Conservation (phyloP, 2,888 invertebrate genomes). For the Microchrysa polita region DNA sequence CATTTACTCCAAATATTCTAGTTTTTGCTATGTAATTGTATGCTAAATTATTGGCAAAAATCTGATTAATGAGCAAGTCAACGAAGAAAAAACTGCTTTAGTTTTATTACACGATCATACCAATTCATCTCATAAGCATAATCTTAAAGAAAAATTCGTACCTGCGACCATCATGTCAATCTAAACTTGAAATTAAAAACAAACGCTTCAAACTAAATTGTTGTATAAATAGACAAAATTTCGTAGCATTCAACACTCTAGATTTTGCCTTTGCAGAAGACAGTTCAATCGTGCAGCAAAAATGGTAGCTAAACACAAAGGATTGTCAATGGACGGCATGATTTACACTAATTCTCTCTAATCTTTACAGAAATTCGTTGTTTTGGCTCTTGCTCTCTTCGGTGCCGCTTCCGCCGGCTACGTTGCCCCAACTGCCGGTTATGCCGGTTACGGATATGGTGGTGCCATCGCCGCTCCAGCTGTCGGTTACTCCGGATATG, state of each 20-base stretch:
- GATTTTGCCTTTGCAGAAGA: constrained; percentile 27
- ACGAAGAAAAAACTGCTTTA: too few relatives aligned
- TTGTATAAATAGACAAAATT: too few relatives aligned
- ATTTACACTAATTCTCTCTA: neutral
- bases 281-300: constrained; percentile 11
- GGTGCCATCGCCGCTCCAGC: neutral
- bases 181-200: neutral
- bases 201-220: neutral
- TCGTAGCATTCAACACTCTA: too few relatives aligned
- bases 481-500: neutral
- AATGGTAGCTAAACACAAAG: neutral
- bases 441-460: neutral
- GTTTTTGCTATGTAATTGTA: too few relatives aligned
- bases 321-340: neutral
- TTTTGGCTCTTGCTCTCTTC: constrained; percentile 29
- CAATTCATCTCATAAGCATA: too few relatives aligned
- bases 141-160: too few relatives aligned
- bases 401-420: neutral
- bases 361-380: constrained; percentile 28
- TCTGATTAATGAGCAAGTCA: too few relatives aligned
- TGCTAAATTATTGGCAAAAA: too few relatives aligned
- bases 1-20: too few relatives aligned
- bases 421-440: neutral
- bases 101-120: too few relatives aligned
- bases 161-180: too few relatives aligned